Base-by-base conservation (phyloP, 2,888 invertebrate species). In the Dioctria rufipes region DNA sequence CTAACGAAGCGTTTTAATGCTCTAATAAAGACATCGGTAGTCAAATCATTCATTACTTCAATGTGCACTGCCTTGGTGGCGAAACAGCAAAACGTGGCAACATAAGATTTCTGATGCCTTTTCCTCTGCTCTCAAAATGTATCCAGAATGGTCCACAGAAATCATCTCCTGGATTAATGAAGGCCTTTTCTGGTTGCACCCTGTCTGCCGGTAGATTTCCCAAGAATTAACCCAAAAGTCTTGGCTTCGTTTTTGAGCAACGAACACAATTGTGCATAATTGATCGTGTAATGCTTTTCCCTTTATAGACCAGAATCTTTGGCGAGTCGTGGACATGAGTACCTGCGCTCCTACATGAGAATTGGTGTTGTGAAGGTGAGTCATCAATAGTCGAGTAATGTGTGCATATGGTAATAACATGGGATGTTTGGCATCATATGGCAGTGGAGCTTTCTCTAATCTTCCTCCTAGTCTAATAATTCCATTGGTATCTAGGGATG, bases 391-490 rank as follows among this genome's bases (percentile, higher is more conserved):
- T 73, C 58, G 78, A 2, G 78, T 42, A 58, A 82, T 69, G 8
- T 73, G 80, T 78, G 80, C 78, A n/a, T 82, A 71, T n/a, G 84
- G 85, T 25, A 86, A 40, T 5, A 85, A 58, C 3, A 85, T 82
- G 5, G 83, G 84, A 82, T 85, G 84, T 65, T 83, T 85, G 51
- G 82, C 80, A 42, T 83, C 81, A 13, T 60, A 69, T 49, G 80
- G 61, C 9, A 81, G 61, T 3, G 78, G 63, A 4, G 84, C 77
- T 25, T 83, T 78, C 9, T 80, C 60, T 3, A 85, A 80, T 8
- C 86, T 81, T 49, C 85, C 85, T 39, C 86, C 85, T 80, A 85
- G 85, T 80, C 84, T 82, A 40, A 86, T 81, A 49, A 85, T 58
- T 43, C 82, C 81, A 58, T 81, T 51, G 11, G 71, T 11, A 63